Base-by-base conservation (phyloP, 2,113 vertebrate species). In the Phycodurus eques region DNA sequence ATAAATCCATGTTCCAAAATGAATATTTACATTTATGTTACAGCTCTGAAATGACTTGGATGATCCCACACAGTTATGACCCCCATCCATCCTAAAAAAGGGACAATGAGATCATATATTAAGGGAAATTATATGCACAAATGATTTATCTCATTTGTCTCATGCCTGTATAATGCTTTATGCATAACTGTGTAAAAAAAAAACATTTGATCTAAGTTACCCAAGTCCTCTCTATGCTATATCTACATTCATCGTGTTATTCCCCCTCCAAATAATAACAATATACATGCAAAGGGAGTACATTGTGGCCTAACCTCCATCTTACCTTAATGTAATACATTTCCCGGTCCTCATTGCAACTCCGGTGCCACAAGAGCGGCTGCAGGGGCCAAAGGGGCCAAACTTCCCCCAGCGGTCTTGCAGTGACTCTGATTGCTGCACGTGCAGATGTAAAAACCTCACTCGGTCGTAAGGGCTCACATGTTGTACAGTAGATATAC, bases 61-160 rank as follows among this genome's bases (percentile, higher is more conserved):
- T 4, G 95, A 93, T 69, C 95, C 96, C 78, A 92, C 57, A 44
- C 96, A 98, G 90, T 89, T 92, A 67, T 93, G 85, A 71, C 92
- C 88, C 72, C 92, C 93, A 75, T 96, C 96, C 85, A 88, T 91
- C 92, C 96, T 98, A 83, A 83, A 81, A 71, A 77, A 4, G 71
- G 62, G 66, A 68, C 5, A 56, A 22, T 17, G 1, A 33, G 20
- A 13, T 4, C 7, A 68, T 8, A 65, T 4, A 31, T 72, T 10
- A 31, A 22, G 57, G 46, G 31, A 1, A 62, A 62, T 19, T 27
- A 27, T 17, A 39, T 39, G 15, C 22, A 11, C 2, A 51, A 42
- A 43, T 62, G 2, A 74, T 13, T 15, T 49, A 15, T 15, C 12
- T 49, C 15, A 49, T 47, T 47, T 47, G 27, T 27, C 27, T 27